Evolutionary conservation across 2,797 vertebrate species (phyloP), one percentile per base, ranked within the genome.

Genomic region (Hafferia zeledoni): DNA sequence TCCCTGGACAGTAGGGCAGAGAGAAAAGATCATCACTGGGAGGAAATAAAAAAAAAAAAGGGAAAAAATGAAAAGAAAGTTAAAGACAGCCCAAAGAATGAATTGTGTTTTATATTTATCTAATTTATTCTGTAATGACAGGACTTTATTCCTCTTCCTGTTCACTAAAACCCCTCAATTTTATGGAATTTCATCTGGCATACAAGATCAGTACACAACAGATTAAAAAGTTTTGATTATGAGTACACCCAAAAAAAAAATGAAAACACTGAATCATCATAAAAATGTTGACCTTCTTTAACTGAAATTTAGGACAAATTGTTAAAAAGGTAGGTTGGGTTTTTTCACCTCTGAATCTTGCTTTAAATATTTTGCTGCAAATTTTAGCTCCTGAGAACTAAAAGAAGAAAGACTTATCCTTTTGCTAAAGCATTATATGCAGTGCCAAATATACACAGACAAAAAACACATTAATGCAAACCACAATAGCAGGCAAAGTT

Each of bases 11-110:
- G 84, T 98, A 98, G 83, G 98, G 95, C 84, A 98, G 95, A 47
- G 98, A 98, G 96, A 99, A 98, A 55, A 99, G 97, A 52, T 98
- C 98, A 87, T 99, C 98, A 65, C 98, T 99, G 91, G 12, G 22
- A 28, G 37, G 24, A 6, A n/a, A n/a, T n/a, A n/a, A 92, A 65
- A 68, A 75, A 64, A 47, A 9, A 23, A 59, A 37, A 10, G 13
- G 4, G 23, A 12, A 37, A 24, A 59, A 72, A 60, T 22, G 9
- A 76, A 43, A 83, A 65, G 25, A 39, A 86, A 68, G n/a, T 91
- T 50, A 95, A 43, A 83, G 16, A 16, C 30, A 72, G 31, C 5
- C 11, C 28, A 6, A 78, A 80, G 13, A 88, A 39, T n/a, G 5
- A 11, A n/a, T 20, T 80, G 35, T 37, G 6, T 4, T 85, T 86